Evolutionary conservation across 2,113 vertebrate species (phyloP).

Genomic region (Ptychochromis oligacanthus): DNA sequence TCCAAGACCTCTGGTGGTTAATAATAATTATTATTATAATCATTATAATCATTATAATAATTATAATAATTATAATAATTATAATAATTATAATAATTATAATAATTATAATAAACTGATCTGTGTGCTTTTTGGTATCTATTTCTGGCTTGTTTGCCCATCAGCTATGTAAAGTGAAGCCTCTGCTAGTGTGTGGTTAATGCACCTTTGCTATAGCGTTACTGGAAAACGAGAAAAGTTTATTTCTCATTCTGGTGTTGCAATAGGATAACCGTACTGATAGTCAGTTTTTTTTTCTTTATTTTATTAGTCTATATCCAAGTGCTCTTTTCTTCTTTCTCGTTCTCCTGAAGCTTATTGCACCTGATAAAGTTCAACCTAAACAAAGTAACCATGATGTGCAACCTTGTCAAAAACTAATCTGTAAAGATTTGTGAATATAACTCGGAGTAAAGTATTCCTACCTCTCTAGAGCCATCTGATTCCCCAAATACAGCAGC

Average conservation of each 20-base stretch:
- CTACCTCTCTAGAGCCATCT: fast-evolving
- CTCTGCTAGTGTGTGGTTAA: neutral
- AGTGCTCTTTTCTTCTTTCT: too few relatives aligned
- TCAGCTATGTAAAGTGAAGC: neutral
- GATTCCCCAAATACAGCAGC: neutral
- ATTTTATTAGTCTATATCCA: too few relatives aligned
- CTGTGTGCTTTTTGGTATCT: neutral
- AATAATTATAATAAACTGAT: too few relatives aligned
- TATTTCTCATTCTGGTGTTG: neutral
- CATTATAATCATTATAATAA: too few relatives aligned
- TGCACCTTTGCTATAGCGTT: too few relatives aligned
- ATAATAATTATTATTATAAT: too few relatives aligned
- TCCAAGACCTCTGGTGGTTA: too few relatives aligned
- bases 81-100: too few relatives aligned
- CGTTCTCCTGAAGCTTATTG: too few relatives aligned
- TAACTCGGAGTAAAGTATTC: fast-evolving
- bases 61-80: too few relatives aligned
- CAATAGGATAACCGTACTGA: fast-evolving
- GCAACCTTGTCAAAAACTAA: neutral
- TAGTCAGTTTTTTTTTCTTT: neutral
- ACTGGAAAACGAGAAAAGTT: fast-evolving
- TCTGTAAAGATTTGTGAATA: fast-evolving
- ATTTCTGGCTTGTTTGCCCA: fast-evolving
- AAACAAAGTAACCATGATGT: too few relatives aligned
- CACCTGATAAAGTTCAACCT: fast-evolving